A percentile compares a stretch with the other conserved stretches of the same genome.
Conservation (phyloP, 2,888 invertebrate species). For the Bruchidius siliquastri region DNA sequence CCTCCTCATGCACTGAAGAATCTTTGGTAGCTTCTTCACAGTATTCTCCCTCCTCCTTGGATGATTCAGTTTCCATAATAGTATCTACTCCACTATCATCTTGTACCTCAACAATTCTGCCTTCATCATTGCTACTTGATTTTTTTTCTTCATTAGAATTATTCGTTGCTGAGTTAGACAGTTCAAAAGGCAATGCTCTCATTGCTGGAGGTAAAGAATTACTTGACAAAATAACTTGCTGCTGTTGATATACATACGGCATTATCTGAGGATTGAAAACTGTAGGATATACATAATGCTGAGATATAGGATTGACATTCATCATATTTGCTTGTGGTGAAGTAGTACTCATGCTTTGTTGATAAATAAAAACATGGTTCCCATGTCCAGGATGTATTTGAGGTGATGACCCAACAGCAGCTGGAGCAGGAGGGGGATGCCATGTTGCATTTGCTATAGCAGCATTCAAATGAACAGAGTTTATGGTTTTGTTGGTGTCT, state of each 20-base stretch:
- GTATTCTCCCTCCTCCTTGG: conserved; percentile 5
- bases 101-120: conserved; percentile 27
- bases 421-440: conserved; percentile 21
- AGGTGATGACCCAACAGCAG: conserved; percentile 21
- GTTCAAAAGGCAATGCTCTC: conserved; percentile 34
- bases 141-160: conserved; percentile 13
- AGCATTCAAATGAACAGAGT: conserved; percentile 21
- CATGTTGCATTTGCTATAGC: conserved; percentile 35
- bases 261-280: conserved; percentile 52
- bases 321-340: conserved; percentile 36
- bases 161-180: conserved; percentile 23
- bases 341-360: conserved; percentile 53
- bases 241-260: conserved; percentile 55
- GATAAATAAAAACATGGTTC: conserved; percentile 53
- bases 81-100: conserved; percentile 25
- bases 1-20: conserved; percentile 16
- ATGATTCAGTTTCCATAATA: conserved; percentile 4
- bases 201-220: conserved; percentile 43
- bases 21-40: conserved; percentile 18
- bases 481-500: neutral
- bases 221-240: conserved; percentile 51
- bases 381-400: conserved; percentile 40
- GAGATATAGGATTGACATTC: conserved; percentile 50
- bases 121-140: conserved; percentile 11
- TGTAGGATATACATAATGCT: conserved; percentile 51